Percentiles rank a stretch among this genome's conserved stretches.
Evolutionary conservation across 2,113 vertebrate species (phyloP).

Genomic region (Castor canadensis): DNA sequence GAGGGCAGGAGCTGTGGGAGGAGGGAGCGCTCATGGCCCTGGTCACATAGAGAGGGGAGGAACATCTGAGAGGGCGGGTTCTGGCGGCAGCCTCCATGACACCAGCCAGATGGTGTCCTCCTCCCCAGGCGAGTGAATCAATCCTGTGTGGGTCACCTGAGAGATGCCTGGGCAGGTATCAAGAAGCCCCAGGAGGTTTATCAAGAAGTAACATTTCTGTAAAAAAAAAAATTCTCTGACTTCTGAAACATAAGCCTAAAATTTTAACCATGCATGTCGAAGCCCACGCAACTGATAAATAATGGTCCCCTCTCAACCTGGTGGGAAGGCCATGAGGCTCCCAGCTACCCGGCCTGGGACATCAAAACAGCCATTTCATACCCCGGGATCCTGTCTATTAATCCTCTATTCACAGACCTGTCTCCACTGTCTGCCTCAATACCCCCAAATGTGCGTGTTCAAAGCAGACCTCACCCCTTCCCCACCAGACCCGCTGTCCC

Average conservation of each 20-base stretch:
- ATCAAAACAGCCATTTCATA: background rate
- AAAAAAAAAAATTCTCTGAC: background rate
- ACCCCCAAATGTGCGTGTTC: background rate
- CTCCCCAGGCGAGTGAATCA: slow-evolving; percentile 58
- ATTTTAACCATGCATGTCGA: background rate
- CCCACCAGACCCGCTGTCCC: background rate
- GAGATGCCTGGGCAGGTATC: slow-evolving; percentile 59
- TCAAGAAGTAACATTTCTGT: background rate
- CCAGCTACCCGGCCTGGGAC: background rate
- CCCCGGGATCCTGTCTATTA: background rate
- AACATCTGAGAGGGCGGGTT: slow-evolving; percentile 44
- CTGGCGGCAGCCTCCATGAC: slow-evolving; percentile 35
- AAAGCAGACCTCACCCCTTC: background rate
- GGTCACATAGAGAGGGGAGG: slow-evolving; percentile 64
- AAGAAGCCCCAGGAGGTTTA: slow-evolving; percentile 12
- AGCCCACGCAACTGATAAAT: background rate
- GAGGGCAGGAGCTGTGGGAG: background rate
- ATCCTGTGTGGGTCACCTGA: slow-evolving; percentile 49
- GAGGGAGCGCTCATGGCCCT: slow-evolving; percentile 68
- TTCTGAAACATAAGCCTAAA: slow-evolving; percentile 19
- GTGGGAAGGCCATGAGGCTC: background rate
- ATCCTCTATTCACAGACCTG: background rate
- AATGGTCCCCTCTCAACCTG: too few relatives aligned
- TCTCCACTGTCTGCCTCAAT: background rate
- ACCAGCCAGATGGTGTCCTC: slow-evolving; percentile 54